These are phyloP conservation scores for Physeter macrocephalus DNA, from an alignment of 2,113 vertebrate species.

Conservation along the genomic window DNA sequence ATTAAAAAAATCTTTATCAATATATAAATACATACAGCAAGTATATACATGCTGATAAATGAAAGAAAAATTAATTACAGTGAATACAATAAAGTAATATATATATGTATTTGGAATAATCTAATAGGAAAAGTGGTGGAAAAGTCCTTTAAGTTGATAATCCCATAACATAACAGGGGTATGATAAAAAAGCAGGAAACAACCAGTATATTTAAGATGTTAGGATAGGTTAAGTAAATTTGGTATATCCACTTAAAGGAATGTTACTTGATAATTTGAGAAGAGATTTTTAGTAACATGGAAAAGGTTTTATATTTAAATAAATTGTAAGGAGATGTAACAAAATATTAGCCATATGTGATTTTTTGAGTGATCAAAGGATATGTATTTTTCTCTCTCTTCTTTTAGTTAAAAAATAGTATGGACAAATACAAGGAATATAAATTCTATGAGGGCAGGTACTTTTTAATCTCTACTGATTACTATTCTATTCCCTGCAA, in stretches of 20 bases:
- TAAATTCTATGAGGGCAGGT: not conserved
- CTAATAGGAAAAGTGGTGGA: not conserved
- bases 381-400: not conserved
- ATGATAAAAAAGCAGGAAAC: not conserved
- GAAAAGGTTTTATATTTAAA: not conserved
- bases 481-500: not conserved
- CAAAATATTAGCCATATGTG: not conserved
- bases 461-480: not conserved
- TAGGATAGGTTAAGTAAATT: not conserved
- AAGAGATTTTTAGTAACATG: not conserved
- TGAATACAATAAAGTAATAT: not conserved
- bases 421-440: not conserved
- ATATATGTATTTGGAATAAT: not conserved
- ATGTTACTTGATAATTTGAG: not conserved
- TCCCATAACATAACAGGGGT: not conserved
- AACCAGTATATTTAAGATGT: not conserved
- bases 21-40: not conserved
- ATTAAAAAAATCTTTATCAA: not conserved
- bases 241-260: not conserved
- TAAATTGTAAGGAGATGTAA: not conserved
- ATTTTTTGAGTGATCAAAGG: not conserved
- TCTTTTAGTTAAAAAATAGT: not conserved
- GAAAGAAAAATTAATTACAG: not conserved
- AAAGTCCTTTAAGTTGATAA: not conserved
- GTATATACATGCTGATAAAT: not conserved